Evolutionary conservation across 2,113 vertebrate genomes (phyloP), one percentile per base, ranked within the genome.

Genomic region (Struthidea cinerea): DNA sequence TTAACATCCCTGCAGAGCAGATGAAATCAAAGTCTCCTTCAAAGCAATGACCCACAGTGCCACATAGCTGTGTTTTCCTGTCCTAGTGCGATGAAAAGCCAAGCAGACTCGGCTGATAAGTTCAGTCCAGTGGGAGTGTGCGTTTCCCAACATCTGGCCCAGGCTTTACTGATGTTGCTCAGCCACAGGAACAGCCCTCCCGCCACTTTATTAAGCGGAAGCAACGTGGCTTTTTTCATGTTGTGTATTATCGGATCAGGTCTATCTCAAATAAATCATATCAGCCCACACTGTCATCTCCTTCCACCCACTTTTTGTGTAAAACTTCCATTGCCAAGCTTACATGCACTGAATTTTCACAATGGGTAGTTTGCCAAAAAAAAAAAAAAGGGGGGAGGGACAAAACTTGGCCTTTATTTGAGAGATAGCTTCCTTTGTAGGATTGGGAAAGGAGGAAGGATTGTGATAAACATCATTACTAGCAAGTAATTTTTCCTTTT

Each of bases 401-500:
- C 35, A 77, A 76, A 57, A 15, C 42, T 87, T 70, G 27, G 46
- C 50, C 53, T 94, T 88, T 74, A 32, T 83, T 47, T 84, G 79
- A 94, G 50, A 77, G 68, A 93, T 33, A 88, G 49, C 63, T 96
- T 95, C 93, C 91, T 96, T 78, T 90, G 71, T 87, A 86, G 27
- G 64, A 70, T 2, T 77, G 84, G 63, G 67, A 90, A 95, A 91
- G 52, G 67, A 89, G 84, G 87, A 94, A 94, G n/a, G 85, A 70
- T 74, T 77, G 85, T 88, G 94, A 95, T 96, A 96, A 97, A 96
- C 85, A 92, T 89, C 90, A 92, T 95, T 96, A 92, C 85, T 68
- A 92, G 68, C 71, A 95, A 95, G 88, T 94, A 92, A 95, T 97
- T 96, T 95, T 95, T 87, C 68, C 89, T 77, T 90, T 94, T 95